These are phyloP conservation scores for Gorsachius goisagi DNA, from an alignment of 2,113 vertebrate genomes.

Conservation along the genomic window DNA sequence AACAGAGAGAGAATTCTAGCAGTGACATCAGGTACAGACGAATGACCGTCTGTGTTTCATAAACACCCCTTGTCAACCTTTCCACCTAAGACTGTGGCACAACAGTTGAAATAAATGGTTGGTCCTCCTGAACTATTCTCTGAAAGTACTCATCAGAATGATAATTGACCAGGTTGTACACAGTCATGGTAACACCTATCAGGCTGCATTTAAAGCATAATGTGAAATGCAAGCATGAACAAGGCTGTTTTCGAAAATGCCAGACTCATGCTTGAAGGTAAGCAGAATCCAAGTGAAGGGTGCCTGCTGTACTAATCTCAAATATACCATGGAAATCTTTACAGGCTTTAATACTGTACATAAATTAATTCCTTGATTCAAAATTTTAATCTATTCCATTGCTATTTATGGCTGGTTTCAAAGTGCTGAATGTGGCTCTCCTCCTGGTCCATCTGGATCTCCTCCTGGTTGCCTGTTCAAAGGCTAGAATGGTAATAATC, in stretches of 20 bases:
- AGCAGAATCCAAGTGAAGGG: not conserved
- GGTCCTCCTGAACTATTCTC: not conserved
- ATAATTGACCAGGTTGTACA: not conserved
- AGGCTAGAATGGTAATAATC: not conserved
- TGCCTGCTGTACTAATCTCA: not conserved
- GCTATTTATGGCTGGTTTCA: not conserved
- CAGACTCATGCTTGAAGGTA: not conserved
- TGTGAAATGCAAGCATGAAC: not conserved
- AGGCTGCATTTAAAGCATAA: not conserved
- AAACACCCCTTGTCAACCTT: not conserved
- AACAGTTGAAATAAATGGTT: not conserved
- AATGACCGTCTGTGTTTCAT: not conserved
- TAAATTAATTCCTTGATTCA: not conserved
- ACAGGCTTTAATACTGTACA: not conserved
- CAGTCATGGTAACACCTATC: not conserved
- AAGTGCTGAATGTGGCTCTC: not conserved
- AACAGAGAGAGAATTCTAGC: not conserved
- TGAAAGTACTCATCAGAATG: too few species aligned
- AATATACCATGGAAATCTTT: not conserved
- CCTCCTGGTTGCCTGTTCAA: not conserved
- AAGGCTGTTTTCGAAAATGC: not conserved
- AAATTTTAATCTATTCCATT: not conserved
- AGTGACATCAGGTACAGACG: not conserved
- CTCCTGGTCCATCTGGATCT: not conserved
- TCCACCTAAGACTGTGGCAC: not conserved